These are phyloP conservation scores for Orientallactaga bullata DNA, from an alignment of 2,113 vertebrate species.

Conservation along the genomic window DNA sequence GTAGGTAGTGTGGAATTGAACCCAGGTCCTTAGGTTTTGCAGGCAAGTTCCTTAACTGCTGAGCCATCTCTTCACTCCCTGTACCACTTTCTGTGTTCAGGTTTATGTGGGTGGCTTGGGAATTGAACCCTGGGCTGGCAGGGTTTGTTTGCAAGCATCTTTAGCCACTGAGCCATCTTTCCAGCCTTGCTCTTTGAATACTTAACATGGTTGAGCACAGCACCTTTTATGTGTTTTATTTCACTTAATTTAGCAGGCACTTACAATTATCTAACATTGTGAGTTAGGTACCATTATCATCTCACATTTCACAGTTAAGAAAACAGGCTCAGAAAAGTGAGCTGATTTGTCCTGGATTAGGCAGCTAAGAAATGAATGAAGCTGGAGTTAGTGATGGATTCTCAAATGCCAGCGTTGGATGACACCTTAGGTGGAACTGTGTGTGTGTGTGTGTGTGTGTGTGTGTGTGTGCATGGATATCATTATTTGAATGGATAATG, in stretches of 20 bases:
- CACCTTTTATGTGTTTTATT: neutral
- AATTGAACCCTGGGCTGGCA: too few species aligned
- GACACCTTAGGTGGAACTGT: neutral
- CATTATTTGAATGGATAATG: neutral
- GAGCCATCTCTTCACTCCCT: too few species aligned
- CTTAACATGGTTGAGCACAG: neutral
- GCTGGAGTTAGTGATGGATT: neutral
- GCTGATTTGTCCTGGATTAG: neutral
- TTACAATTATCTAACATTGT: neutral
- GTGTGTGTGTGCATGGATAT: too few species aligned
- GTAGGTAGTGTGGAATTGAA: too few species aligned
- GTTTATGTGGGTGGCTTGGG: too few species aligned
- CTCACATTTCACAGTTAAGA: neutral
- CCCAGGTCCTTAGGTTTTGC: too few species aligned
- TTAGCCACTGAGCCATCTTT: neutral
- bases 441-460: too few species aligned
- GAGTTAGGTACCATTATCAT: neutral
- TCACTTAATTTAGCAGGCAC: neutral
- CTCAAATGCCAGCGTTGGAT: neutral
- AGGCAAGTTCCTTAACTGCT: too few species aligned
- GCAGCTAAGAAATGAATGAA: neutral
- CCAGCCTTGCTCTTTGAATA: neutral
- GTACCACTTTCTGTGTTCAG: too few species aligned
- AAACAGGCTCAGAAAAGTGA: constrained; percentile 9
- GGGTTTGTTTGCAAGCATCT: neutral